Conservation (phyloP, 2,888 invertebrate genomes). For the Noctuana brunneofusca region DNA sequence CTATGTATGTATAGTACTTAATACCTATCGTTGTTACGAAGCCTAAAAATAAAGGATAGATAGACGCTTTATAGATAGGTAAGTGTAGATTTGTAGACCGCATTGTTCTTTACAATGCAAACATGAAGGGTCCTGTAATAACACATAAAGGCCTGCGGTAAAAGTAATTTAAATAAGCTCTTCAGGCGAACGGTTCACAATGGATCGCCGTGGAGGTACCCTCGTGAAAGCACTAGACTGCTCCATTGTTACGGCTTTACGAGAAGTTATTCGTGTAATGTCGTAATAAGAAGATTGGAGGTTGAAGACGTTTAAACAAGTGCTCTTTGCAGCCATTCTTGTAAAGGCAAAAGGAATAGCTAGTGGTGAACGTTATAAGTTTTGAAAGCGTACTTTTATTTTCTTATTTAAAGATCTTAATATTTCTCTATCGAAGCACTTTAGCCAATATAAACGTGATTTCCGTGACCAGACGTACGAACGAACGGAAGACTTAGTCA, state of each 20-base stretch:
- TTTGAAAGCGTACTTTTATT: too few relatives aligned
- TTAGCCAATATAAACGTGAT: too few relatives aligned
- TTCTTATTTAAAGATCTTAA: too few relatives aligned
- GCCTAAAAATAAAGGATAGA: neutral
- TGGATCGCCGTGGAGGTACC: conserved; percentile 19
- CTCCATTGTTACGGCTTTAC: conserved; percentile 24
- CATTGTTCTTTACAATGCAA: conserved; percentile 23
- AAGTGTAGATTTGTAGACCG: conserved; percentile 10
- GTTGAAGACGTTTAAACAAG: conserved; percentile 3
- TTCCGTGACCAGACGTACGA: too few relatives aligned
- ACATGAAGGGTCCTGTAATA: conserved; percentile 25
- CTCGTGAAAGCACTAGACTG: conserved; percentile 27
- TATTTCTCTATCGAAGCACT: too few relatives aligned
- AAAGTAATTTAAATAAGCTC: conserved; percentile 35
- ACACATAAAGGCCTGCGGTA: conserved; percentile 18
- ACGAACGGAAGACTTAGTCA: too few relatives aligned
- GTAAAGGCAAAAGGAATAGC: neutral
- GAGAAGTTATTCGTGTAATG: conserved; percentile 23
- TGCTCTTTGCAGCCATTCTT: neutral
- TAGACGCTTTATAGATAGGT: neutral
- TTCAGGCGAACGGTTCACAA: conserved; percentile 33
- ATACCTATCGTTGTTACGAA: neutral
- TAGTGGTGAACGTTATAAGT: neutral
- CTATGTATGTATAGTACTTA: too few relatives aligned
- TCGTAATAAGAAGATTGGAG: conserved; percentile 29